Conservation (phyloP, 2,888 invertebrate species). For the Tillus elongatus region DNA sequence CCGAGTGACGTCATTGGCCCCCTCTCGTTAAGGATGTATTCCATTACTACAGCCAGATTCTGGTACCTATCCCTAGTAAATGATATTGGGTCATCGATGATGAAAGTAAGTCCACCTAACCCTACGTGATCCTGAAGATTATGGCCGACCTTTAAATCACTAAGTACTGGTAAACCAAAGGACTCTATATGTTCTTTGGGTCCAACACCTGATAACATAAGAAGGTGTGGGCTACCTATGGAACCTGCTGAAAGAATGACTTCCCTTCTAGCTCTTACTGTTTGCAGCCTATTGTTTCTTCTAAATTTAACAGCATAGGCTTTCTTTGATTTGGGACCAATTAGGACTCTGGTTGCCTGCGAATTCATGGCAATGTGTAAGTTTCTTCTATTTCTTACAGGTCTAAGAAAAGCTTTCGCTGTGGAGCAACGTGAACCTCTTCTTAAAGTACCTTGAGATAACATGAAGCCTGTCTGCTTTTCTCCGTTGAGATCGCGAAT, state of each 20-base stretch:
- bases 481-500: slow-evolving; percentile 75
- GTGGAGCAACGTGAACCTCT: slow-evolving; percentile 80
- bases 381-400: slow-evolving; percentile 66
- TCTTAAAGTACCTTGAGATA: slow-evolving; percentile 68
- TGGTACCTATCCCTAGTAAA: slow-evolving; percentile 71
- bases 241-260: slow-evolving; percentile 82
- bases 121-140: slow-evolving; percentile 86
- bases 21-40: slow-evolving; percentile 70
- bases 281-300: slow-evolving; percentile 54
- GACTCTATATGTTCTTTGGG: slow-evolving; percentile 66
- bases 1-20: slow-evolving; percentile 75
- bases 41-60: slow-evolving; percentile 65
- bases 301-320: slow-evolving; percentile 70
- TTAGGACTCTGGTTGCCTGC: slow-evolving; percentile 59
- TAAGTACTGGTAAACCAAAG: slow-evolving; percentile 62
- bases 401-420: slow-evolving; percentile 77
- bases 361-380: slow-evolving; percentile 71
- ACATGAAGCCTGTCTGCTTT: slow-evolving; percentile 77
- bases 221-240: slow-evolving; percentile 77
- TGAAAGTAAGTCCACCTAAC: slow-evolving; percentile 73
- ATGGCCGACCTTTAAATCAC: slow-evolving; percentile 69
- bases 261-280: slow-evolving; percentile 66
- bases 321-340: slow-evolving; percentile 57
- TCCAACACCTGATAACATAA: slow-evolving; percentile 87
- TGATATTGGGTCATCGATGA: slow-evolving; percentile 70